Base-by-base conservation (phyloP, 2,797 vertebrate genomes). In the Pempheris klunzingeri region DNA sequence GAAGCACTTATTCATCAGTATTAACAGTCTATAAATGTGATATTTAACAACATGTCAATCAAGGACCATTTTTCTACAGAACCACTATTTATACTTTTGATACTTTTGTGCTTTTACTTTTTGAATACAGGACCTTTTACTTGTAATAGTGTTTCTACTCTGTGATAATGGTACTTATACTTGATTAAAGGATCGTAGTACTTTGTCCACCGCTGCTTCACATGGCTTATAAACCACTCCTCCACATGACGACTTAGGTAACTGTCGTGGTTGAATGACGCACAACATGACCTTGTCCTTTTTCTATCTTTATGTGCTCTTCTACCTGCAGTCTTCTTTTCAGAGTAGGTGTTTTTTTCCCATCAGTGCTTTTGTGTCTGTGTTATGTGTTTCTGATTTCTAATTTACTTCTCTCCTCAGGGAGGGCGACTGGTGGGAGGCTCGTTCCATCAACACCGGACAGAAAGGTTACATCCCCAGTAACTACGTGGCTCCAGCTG, bases 381-480 rank as follows among this genome's bases (percentile, higher is more conserved):
- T 60, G 14, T 60, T 46, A 30, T 71, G 34, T 24, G 38, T 49
- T 24, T 72, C 52, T 86, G 11, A 76, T 71, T 66, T 53, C 22
- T 63, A 22, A 70, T 77, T 11, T 17, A 0, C 63, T 73, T 63
- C 61, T 71, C 47, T 85, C 71, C 77, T 53, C 85, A 99, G 98
- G 89, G 98, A 99, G 95, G 98, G 98, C 82, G 98, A 99, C 94
- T 99, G 98, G 98, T 99, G 98, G 98, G 97, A 99, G 95, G 98
- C 98, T 71, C 95, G 96, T 82, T 99, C 97, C 81, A 98, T 99
- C 91, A 98, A 97, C 92, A 98, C 98, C 0, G 98, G 97, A 86
- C 96, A 98, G 93, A 99, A 96, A 67, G 98, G 98, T 81, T 99
- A 99, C 90, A 99, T 99, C 93, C 98, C 98, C 87, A 99, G 98